Base-by-base conservation (phyloP, 2,113 vertebrate species). In the Heterotilapia buettikoferi region DNA sequence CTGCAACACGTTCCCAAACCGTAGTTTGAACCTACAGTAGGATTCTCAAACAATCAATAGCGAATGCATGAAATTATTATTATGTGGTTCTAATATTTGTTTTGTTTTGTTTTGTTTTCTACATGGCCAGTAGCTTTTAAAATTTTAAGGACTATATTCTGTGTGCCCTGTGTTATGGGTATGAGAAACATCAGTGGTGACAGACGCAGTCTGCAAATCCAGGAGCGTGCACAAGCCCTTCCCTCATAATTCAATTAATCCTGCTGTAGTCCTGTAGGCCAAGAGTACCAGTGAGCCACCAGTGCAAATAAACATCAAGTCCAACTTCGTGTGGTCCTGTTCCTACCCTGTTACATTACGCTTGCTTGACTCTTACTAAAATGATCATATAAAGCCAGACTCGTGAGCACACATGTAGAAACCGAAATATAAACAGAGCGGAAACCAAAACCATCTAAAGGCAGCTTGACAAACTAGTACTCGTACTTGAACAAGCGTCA, bases 201-300 rank as follows among this genome's bases (percentile, higher is more conserved):
- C 29, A 83, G 31, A 38, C 36, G 11, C 9, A 14, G 6, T 19
- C 11, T 79, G 47, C 45, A 29, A 68, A 45, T 24, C 9, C 40
- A 71, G 19, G 2, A 40, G 16, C 14, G 7, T 57, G 31, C 10
- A 84, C 24, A 24, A 31, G 80, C 38, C 50, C 61, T 16, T 84
- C 56, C 50, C 76, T 12, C 66, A 12, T 80, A 83, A 91, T 86
- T 43, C 6, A 92, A 88, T 91, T 78, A 66, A 52, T 45, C 19
- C 33, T 29, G 52, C 66, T 84, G n/a, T 85, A 79, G 57, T 61
- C 40, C 19, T 86, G 63, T 85, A 45, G 26, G 31, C 63, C 83
- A 16, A 80, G 52, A 84, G 18, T 57, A 29, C 36, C 63, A 87
- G 21, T 2, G n/a, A 84, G 19, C 59, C 73, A 54, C 4, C 73